Conservation (phyloP, 1,140 invertebrate genomes). For the Macrotrachela quadricornifera region DNA sequence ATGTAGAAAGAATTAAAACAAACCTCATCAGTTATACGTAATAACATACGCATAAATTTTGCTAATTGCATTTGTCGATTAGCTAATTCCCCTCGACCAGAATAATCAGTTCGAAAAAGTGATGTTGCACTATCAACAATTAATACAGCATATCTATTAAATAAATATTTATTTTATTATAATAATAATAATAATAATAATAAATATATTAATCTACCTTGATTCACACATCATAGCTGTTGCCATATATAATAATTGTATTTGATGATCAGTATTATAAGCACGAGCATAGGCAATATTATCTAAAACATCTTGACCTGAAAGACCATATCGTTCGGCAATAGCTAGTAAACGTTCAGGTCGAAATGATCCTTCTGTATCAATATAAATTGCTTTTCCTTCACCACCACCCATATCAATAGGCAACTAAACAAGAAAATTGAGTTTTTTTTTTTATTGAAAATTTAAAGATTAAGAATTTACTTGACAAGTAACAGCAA, state of each 20-base stretch:
- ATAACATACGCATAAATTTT: constrained; percentile 66
- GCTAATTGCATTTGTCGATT: constrained; percentile 80
- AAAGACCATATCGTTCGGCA: constrained; percentile 39
- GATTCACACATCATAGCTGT: constrained; percentile 94
- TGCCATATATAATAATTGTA: constrained; percentile 62
- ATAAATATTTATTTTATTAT: no score
- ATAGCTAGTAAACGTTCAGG: constrained; percentile 35
- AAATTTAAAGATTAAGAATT: no score
- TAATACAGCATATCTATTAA: constrained; percentile 60
- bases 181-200: no score
- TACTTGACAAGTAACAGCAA: constrained; percentile 92
- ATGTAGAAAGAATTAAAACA: background rate
- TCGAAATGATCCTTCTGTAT: constrained; percentile 89
- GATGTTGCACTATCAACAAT: constrained; percentile 91
- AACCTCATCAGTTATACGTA: constrained; percentile 80
- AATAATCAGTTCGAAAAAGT: constrained; percentile 85
- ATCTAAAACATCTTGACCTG: constrained; percentile 67
- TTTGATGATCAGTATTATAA: constrained; percentile 92
- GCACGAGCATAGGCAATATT: constrained; percentile 89
- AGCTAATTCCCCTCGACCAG: constrained; percentile 73
- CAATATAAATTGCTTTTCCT: constrained; percentile 91
- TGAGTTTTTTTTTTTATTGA: no score
- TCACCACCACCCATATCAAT: constrained; percentile 89
- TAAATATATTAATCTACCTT: no score
- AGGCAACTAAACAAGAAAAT: constrained; percentile 48